Base-by-base conservation (phyloP, 2,888 invertebrate genomes). In the Tetropium fuscum region DNA sequence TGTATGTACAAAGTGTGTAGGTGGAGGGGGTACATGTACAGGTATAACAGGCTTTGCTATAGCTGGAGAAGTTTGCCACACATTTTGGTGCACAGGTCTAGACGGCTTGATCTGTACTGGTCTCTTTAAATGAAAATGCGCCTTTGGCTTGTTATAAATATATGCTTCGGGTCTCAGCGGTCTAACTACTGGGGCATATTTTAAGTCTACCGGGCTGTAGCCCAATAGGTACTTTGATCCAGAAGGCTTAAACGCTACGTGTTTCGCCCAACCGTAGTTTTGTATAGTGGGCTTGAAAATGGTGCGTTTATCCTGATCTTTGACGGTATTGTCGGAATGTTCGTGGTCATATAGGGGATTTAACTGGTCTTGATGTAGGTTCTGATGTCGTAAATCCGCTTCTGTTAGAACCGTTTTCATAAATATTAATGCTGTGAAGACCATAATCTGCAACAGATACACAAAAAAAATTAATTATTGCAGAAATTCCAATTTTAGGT, bases 251-350 rank as follows among this genome's bases (percentile, higher is more conserved):
- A 78, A 43, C 36, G 73, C 74, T 2, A 78, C 65, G 55, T 79
- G 79, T 72, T 74, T 79, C 2, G 77, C 76, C 69, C 73, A 74
- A 5, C 70, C 74, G 57, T 71, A 72, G 43, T 70, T 71, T 38
- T 54, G 57, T n/a, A 54, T 41, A 10, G 47, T 44, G 4, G 70
- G 66, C 5, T 67, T 62, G 45, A 78, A 76, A 25, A 80, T 71
- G 2, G 80, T 80, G 43, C 80, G 63, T 65, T 80, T 80, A 27
- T 73, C 76, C 43, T 78, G 79, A 25, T 73, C 72, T 60, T 75
- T 78, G 1, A 41, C 25, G 16, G 65, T 47, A 36, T 60, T 44
- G 3, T 71, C 68, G 15, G 49, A 13, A 44, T 71, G 63, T 34
- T 74, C 66, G 13, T 66, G 60, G 49, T 78, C 74, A 32, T 74